Evolutionary conservation across 2,888 invertebrate genomes (phyloP).

Genomic region (Lissonota sp.): DNA sequence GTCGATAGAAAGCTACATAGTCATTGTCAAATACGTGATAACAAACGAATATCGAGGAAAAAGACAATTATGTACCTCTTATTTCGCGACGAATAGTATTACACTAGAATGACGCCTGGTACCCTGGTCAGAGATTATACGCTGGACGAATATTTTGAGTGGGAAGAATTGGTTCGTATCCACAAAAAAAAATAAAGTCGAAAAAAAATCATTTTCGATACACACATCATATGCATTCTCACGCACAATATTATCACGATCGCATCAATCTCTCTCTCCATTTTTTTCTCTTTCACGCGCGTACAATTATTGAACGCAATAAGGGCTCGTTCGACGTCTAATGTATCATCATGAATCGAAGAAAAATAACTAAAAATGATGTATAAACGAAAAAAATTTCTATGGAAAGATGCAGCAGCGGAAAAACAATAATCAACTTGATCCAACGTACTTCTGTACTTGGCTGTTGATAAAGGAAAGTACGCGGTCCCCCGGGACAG

Average conservation of each 20-base stretch:
- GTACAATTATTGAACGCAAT: conserved; percentile 47
- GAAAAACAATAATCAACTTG: conserved; percentile 34
- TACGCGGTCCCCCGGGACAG: conserved; percentile 48
- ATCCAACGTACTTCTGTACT: conserved; percentile 40
- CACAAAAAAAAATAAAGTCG: conserved; percentile 13
- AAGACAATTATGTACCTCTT: conserved; percentile 25
- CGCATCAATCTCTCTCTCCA: conserved; percentile 25
- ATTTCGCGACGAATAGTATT: conserved; percentile 41
- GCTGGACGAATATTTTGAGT: conserved; percentile 56
- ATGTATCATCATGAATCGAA: conserved; percentile 16
- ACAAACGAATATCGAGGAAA: conserved; percentile 14
- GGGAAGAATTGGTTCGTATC: conserved; percentile 38
- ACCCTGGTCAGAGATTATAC: conserved; percentile 64
- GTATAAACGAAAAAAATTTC: background rate
- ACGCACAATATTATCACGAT: conserved; percentile 4
- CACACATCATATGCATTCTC: conserved; percentile 9
- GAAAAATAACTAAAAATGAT: background rate
- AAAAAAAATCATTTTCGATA: conserved; percentile 19
- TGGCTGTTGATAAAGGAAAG: conserved; percentile 29
- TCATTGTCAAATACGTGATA: conserved; percentile 24
- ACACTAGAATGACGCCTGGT: conserved; percentile 44
- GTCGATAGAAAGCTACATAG: conserved; percentile 5
- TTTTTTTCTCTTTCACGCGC: conserved; percentile 5
- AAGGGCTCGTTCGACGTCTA: conserved; percentile 50
- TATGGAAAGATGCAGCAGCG: conserved; percentile 37